Base-by-base conservation (phyloP, 2,113 vertebrate species). In the Etheostoma spectabile region DNA sequence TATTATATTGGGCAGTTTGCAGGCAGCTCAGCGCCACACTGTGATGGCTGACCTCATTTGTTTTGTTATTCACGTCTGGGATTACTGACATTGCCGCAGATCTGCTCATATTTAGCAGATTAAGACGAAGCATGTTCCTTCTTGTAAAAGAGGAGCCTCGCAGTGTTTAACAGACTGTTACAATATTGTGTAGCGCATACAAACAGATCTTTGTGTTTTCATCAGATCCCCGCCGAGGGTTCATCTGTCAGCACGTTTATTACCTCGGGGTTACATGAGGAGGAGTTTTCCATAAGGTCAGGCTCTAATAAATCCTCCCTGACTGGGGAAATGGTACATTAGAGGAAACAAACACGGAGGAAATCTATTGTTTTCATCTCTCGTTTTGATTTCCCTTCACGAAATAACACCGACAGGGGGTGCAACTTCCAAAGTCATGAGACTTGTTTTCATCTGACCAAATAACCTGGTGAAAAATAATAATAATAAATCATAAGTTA, bases 311-410 rank as follows among this genome's bases (percentile, higher is more conserved):
- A 83, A 88, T 82, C 74, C 63, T 80, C 56, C 57, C 68, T 38
- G 24, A 61, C 46, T 48, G 63, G 35, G 64, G 87, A 81, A 76
- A 78, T 5, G 86, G 85, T 90, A 85, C 89, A 79, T 69, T 60
- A 52, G 61, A 84, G 84, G 69, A 81, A 66, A 30, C 62, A 55
- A 88, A 74, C 19, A 57, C 66, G 73, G 62, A 87, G 61, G 35
- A 42, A 72, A 53, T 82, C 74, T 62, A 24, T 80, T 83, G 76
- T 85, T 85, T 65, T 57, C 16, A 71, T 33, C 61, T 83, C 70
- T 73, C 27, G 3, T 73, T 27, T 72, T 59, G 59, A 61, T 59
- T 48, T 48, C 52, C 59, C 56, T 21, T 49, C 60, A 68, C 59
- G 22, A 18, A 51, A 46, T 19, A 22, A 84, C 64, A 74, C 38